Evolutionary conservation across 2,888 invertebrate genomes (phyloP), one percentile per base, ranked within the genome.

Genomic region (Acleris laterana): DNA sequence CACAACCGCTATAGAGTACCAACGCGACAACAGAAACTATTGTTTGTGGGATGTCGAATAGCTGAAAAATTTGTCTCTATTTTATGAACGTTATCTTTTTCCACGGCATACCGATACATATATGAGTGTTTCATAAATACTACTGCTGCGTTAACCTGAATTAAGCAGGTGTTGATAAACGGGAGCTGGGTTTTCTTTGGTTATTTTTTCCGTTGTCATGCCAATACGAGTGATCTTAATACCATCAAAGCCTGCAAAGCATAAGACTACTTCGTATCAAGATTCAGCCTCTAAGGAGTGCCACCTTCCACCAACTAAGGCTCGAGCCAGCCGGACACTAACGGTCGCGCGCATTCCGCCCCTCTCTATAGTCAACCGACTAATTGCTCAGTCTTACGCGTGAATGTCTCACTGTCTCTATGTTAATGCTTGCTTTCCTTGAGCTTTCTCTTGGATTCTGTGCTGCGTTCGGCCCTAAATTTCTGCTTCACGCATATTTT

Each of bases 331-430:
- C 86, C 90, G 92, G 90, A 89, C 83, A 72, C 82, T 91, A 91
- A 92, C 92, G 92, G 92, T 89, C 75, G 87, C 78, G 79, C 87
- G 85, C 91, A 91, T 91, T 87, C 85, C 83, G 69, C 73, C 79
- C 77, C 76, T 76, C 78, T 44, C 46, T 74, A 69, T 74, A 72
- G 69, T 73, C 74, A 78, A 76, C 81, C 81, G 78, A 82, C 86
- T 90, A 91, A 91, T 91, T 91, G 87, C 83, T 80, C 78, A 76
- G 74, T 80, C 78, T 82, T 83, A 80, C 81, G 78, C 71, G 71
- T 60, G 59, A 69, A 69, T 62, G 62, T 62, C 64, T 66, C 55
- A 63, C 62, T 58, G 59, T 55, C 61, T 63, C 51, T 61, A 69
- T 69, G 69, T 66, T 69, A 69, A 69, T 68, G 57, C 64, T 16